Evolutionary conservation across 2,888 invertebrate genomes (phyloP), one percentile per base, ranked within the genome.

Genomic region (Rutpela maculata): DNA sequence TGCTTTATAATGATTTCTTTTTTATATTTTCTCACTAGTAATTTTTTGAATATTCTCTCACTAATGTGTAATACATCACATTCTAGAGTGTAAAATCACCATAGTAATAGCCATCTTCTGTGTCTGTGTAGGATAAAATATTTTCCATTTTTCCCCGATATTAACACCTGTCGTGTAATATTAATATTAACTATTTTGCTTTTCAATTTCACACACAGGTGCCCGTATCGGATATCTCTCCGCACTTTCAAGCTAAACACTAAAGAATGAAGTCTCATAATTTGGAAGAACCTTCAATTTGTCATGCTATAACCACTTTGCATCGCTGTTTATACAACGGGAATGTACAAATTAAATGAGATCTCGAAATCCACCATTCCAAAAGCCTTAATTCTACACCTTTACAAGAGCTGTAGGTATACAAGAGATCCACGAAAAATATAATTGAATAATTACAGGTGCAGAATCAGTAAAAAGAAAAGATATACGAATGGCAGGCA

Each of bases 401-500:
- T 60, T 57, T 70, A 59, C 19, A 60, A 19, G 59, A 70, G 57
- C 60, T 38, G 50, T 43, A 70, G 69, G 57, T 69, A 60, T 18
- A 60, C 35, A 69, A 31, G 18, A 18, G 70, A 60, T 70, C 15
- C 70, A 70, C 70, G 60, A 70, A 71, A 78, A 78, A 73, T 72
- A 78, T 74, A 80, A 80, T 78, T 78, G 78, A 78, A 80, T 80
- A 76, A 80, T 80, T 80, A 75, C 35, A 57, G 80, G 76, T 65
- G 68, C 55, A 69, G 75, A 71, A 76, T 80, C 76, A 74, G 76
- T 74, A 78, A 77, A 76, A 50, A 50, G 0, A 80, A 78, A 77
- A 78, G 76, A 77, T 80, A 77, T 81, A 80, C 76, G 81, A 78
- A 80, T 82, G 77, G 79, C 79, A 71, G 82, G 80, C 80, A 78